Conservation (phyloP, 1,140 invertebrate genomes). For the Drosophila triauraria region DNA sequence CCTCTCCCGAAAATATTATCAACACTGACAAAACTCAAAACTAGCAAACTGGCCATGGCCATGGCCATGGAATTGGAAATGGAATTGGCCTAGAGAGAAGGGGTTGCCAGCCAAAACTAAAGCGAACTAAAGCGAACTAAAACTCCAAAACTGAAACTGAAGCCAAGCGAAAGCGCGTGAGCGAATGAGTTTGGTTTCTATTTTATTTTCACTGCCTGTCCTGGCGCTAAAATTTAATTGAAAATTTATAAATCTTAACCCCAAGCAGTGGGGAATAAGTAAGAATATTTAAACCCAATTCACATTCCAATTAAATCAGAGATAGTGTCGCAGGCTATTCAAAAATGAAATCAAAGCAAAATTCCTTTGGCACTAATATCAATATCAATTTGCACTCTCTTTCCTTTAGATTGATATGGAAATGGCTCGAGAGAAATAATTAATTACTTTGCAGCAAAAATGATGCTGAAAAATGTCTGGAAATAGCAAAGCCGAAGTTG, state of each 20-base stretch:
- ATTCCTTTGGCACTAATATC: not conserved
- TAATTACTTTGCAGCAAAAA: not conserved
- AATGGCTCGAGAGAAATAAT: not conserved
- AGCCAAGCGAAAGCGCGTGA: conserved; percentile 59
- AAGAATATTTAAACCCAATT: no score
- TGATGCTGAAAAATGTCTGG: not conserved
- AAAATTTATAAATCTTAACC: conserved; percentile 65
- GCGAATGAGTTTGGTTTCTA: conserved; percentile 44
- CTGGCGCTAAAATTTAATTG: conserved; percentile 60
- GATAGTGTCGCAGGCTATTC: not conserved
- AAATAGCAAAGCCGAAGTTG: not conserved
- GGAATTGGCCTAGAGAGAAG: conserved; percentile 19
- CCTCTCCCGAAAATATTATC: conserved; percentile 44
- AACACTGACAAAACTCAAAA: conserved; percentile 52
- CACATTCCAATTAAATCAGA: no score
- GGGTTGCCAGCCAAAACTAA: conserved; percentile 24
- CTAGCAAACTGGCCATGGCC: conserved; percentile 47
- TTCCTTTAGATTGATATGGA: not conserved
- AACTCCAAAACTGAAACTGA: conserved; percentile 52
- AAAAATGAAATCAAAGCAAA: not conserved
- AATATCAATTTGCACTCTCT: not conserved
- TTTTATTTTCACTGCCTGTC: not conserved
- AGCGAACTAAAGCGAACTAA: conserved; percentile 28
- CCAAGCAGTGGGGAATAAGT: conserved; percentile 1
- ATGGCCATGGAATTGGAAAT: conserved; percentile 6